Evolutionary conservation across 1,140 invertebrate genomes (phyloP).

Genomic region (Hyles vespertilio): DNA sequence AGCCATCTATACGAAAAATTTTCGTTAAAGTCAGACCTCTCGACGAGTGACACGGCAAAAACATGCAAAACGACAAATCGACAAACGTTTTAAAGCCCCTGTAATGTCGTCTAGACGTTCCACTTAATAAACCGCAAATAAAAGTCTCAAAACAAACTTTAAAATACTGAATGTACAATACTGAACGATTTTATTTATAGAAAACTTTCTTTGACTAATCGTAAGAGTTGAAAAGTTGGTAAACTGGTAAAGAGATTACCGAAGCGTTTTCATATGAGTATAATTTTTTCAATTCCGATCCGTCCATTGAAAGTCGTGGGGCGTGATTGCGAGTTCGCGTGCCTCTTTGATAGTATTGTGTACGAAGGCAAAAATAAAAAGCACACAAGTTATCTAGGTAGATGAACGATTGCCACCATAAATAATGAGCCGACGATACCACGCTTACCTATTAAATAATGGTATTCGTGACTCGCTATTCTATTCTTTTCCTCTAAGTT

Average conservation of each 20-base stretch:
- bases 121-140: too few species aligned
- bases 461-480: constrained; percentile 21
- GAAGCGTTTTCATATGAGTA: constrained; percentile 37
- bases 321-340: constrained; percentile 63
- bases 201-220: too few species aligned
- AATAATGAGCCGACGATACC: constrained; percentile 35
- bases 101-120: too few species aligned
- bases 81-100: too few species aligned
- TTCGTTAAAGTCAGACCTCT: constrained; percentile 11
- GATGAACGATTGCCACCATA: constrained; percentile 39
- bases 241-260: constrained; percentile 11
- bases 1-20: background rate
- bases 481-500: constrained; percentile 17
- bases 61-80: background rate
- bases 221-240: too few species aligned
- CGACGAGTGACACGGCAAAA: constrained; percentile 12
- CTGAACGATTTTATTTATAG: too few species aligned
- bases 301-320: constrained; percentile 47
- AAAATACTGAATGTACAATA: too few species aligned
- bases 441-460: constrained; percentile 38
- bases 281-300: constrained; percentile 33
- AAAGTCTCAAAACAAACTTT: too few species aligned
- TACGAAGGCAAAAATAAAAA: constrained; percentile 27
- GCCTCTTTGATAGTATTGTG: constrained; percentile 41
- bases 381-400: constrained; percentile 31